Conservation (phyloP, 2,113 vertebrate genomes). For the Gymnorhina tibicen region DNA sequence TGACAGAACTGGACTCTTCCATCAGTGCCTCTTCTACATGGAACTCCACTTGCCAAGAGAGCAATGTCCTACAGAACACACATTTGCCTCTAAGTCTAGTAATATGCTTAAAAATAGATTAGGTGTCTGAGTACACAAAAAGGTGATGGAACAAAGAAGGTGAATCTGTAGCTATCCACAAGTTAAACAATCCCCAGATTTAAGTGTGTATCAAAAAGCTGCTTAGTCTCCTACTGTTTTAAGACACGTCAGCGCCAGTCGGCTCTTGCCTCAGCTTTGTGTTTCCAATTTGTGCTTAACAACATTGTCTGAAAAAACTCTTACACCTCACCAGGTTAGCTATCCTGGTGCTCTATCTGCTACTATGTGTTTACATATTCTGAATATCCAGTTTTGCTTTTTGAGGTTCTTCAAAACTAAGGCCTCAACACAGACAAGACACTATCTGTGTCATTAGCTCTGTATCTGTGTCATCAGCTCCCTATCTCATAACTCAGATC, state of each 20-base stretch:
- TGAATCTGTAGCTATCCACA: not conserved
- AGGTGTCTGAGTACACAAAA: not conserved
- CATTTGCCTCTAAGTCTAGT: not conserved
- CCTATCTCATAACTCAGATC: not conserved
- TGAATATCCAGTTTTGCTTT: not conserved
- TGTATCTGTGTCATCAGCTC: not conserved
- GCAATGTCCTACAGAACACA: not conserved
- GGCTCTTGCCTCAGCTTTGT: not conserved
- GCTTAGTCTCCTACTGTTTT: not conserved
- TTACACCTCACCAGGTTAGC: not conserved
- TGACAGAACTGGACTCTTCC: not conserved
- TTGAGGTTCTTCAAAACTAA: not conserved
- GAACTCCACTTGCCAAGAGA: not conserved
- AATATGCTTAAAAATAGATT: not conserved
- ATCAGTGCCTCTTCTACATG: not conserved
- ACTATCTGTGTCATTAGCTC: no score
- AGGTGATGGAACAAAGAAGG: not conserved
- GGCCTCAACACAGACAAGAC: not conserved
- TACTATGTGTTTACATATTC: not conserved
- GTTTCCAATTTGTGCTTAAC: not conserved
- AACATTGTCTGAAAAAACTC: not conserved
- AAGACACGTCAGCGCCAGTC: not conserved
- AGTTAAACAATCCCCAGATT: not conserved
- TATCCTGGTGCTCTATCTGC: not conserved
- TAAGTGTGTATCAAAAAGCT: not conserved